Evolutionary conservation across 2,888 invertebrate genomes (phyloP).

Genomic region (Lithophane socia): DNA sequence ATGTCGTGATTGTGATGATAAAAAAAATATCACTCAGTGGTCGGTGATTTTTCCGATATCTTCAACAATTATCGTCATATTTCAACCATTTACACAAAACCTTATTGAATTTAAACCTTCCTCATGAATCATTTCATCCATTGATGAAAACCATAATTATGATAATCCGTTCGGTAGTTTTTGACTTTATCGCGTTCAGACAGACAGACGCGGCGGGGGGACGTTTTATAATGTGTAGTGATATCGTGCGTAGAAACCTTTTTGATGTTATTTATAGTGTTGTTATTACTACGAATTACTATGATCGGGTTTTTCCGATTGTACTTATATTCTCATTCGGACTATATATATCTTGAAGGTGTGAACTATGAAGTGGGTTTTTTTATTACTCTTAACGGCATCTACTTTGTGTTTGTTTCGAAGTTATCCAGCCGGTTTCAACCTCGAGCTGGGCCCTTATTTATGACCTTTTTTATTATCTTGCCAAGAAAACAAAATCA

Average conservation of each 20-base stretch:
- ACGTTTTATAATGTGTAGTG: too few species aligned
- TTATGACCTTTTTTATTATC: neutral
- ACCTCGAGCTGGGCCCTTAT: neutral
- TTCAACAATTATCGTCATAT: too few species aligned
- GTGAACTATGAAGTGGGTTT: neutral
- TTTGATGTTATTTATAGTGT: neutral
- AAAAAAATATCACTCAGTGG: too few species aligned
- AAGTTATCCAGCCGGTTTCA: neutral
- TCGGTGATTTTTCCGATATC: too few species aligned
- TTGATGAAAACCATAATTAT: too few species aligned
- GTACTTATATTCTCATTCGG: neutral
- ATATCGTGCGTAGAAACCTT: neutral
- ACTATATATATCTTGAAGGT: neutral
- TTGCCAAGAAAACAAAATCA: neutral
- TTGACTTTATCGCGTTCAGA: too few species aligned
- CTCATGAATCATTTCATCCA: too few species aligned
- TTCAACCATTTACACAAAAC: too few species aligned
- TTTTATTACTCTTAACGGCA: neutral
- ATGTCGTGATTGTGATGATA: too few species aligned
- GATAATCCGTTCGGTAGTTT: too few species aligned
- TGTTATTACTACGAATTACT: neutral
- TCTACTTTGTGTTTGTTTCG: neutral
- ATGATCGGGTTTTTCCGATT: conserved; percentile 15
- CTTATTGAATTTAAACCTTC: too few species aligned
- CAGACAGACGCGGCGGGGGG: too few species aligned